Percentiles rank a stretch among this genome's conserved stretches.
Conservation (phyloP, 2,888 invertebrate genomes). For the Emmelina monodactyla region DNA sequence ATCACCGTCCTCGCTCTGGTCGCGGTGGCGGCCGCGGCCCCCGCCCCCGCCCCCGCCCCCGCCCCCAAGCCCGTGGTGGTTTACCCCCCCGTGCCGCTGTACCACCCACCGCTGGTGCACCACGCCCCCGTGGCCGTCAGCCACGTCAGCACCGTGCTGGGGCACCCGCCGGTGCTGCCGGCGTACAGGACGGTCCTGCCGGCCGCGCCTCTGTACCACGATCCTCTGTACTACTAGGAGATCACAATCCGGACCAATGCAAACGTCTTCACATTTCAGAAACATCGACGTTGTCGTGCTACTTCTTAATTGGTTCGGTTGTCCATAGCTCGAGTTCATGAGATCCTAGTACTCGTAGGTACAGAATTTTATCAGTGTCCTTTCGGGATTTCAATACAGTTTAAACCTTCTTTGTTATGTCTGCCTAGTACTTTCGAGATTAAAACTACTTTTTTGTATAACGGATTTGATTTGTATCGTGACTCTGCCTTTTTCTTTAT, state of each 20-base stretch:
- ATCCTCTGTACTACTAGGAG: constrained; percentile 1
- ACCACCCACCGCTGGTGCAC: constrained; percentile 30
- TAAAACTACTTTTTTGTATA: no score
- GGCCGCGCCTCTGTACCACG: background rate
- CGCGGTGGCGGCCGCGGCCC: constrained; percentile 22
- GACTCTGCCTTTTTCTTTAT: no score
- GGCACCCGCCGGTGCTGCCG: constrained; percentile 24
- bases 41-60: constrained; percentile 30
- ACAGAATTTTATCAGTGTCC: no score
- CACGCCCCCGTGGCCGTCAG: constrained; percentile 25
- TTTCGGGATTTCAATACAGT: no score
- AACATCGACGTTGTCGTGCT: no score
- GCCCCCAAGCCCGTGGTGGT: constrained; percentile 31
- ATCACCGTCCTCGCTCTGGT: constrained; percentile 24
- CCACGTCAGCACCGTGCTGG: constrained; percentile 19
- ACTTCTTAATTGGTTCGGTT: no score
- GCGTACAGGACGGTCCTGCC: constrained; percentile 8
- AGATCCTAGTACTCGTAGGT: no score
- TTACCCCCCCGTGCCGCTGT: constrained; percentile 17
- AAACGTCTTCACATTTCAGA: no score
- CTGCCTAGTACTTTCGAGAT: no score
- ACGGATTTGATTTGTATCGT: no score
- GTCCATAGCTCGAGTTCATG: no score
- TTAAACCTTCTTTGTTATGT: no score
- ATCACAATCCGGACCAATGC: background rate